A percentile compares a stretch with the other conserved stretches of the same genome.
These are phyloP conservation scores for Planococcus citri DNA, from an alignment of 1,140 invertebrate genomes.

Conservation along the genomic window DNA sequence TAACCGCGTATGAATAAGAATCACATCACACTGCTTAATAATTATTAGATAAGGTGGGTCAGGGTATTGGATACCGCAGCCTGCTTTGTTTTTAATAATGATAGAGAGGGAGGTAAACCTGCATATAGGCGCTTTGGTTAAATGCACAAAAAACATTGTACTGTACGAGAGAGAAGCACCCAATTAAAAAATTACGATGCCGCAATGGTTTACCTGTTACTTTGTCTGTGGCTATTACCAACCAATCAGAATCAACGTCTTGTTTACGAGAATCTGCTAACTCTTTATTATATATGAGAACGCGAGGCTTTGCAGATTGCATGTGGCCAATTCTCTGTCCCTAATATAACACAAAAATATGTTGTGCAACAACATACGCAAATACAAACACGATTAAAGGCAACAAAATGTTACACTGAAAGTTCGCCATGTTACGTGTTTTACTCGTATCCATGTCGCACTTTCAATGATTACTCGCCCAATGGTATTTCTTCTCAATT, in stretches of 20 bases:
- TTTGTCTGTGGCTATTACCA: slow-evolving; percentile 46
- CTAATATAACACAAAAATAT: slow-evolving; percentile 27
- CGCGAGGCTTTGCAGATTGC: slow-evolving; percentile 47
- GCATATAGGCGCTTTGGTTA: neutral
- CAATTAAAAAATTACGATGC: slow-evolving; percentile 18
- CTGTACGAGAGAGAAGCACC: slow-evolving; percentile 23
- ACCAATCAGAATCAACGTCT: slow-evolving; percentile 51
- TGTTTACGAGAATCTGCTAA: slow-evolving; percentile 41
- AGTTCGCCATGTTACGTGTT: no score
- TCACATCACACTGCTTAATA: no score
- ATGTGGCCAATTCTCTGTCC: slow-evolving; percentile 36
- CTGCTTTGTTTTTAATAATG: no score
- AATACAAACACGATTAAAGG: slow-evolving; percentile 16
- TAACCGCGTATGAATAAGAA: no score
- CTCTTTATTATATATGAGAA: slow-evolving; percentile 45
- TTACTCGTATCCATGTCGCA: no score
- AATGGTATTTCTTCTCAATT: neutral
- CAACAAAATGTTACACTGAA: neutral
- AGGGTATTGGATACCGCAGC: no score
- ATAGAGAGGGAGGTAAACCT: neutral
- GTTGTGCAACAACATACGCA: slow-evolving; percentile 17
- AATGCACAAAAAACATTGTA: slow-evolving; percentile 24
- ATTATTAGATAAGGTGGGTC: no score
- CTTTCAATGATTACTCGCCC: neutral
- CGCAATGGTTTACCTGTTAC: slow-evolving; percentile 37